Conservation (phyloP, 1,140 invertebrate genomes). For the Nasonia giraulti region DNA sequence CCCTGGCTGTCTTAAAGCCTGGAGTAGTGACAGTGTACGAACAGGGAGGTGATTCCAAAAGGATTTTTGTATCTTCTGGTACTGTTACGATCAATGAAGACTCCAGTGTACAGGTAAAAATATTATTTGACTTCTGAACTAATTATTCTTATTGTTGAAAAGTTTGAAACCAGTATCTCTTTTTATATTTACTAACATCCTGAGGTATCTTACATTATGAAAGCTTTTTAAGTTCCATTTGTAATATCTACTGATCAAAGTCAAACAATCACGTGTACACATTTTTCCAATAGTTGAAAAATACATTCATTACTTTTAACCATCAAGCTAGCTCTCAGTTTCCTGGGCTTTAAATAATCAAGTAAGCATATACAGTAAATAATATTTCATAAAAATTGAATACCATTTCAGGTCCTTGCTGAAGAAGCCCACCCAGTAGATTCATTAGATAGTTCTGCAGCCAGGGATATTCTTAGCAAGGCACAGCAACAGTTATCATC, state of each 20-base stretch:
- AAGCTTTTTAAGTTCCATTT: too few species aligned
- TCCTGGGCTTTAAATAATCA: constrained; percentile 1
- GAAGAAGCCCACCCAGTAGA: constrained; percentile 96
- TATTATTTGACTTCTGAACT: neutral
- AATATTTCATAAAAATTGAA: neutral
- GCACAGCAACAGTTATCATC: constrained; percentile 88
- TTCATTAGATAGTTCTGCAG: constrained; percentile 86
- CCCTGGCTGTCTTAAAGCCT: constrained; percentile 95
- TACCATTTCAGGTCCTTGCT: constrained; percentile 84
- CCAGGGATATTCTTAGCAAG: constrained; percentile 88
- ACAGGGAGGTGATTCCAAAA: constrained; percentile 88
- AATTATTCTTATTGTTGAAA: neutral
- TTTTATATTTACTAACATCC: neutral
- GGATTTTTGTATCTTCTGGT: constrained; percentile 97
- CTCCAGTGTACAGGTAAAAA: constrained; percentile 91
- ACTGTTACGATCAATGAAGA: constrained; percentile 98
- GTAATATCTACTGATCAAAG: too few species aligned
- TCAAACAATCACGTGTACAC: too few species aligned
- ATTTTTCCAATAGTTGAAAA: too few species aligned
- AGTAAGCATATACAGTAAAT: neutral
- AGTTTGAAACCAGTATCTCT: too few species aligned
- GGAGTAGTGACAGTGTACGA: constrained; percentile 96
- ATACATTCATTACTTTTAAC: neutral
- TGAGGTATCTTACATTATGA: neutral
- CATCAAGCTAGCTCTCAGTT: neutral